Conservation (phyloP, 2,888 invertebrate genomes). For the Monochamus alternatus region DNA sequence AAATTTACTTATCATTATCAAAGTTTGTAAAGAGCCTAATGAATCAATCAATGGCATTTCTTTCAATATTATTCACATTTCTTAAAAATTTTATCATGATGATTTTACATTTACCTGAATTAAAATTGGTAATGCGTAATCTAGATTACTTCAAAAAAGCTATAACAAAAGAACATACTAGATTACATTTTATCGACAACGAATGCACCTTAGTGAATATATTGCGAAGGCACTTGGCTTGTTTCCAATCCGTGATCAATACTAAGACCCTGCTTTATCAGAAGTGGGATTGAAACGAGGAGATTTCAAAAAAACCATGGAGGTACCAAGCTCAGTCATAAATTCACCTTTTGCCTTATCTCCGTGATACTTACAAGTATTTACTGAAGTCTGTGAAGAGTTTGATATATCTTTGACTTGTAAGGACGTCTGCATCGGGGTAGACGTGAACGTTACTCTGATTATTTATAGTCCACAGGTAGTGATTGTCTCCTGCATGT, state of each 20-base stretch:
- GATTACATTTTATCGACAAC: too few relatives aligned
- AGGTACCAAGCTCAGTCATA: background rate
- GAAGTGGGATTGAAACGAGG: background rate
- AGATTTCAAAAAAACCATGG: background rate
- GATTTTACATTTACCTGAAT: background rate
- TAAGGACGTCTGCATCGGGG: conserved; percentile 34
- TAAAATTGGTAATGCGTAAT: background rate
- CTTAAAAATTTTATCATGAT: background rate
- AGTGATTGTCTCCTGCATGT: conserved; percentile 55
- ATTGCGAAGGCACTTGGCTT: background rate
- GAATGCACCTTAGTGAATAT: too few relatives aligned
- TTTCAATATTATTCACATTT: too few relatives aligned
- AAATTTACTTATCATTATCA: too few relatives aligned
- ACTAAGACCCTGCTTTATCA: background rate
- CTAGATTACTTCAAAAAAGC: background rate
- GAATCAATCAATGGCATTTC: too few relatives aligned
- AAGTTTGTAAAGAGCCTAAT: too few relatives aligned
- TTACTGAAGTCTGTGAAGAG: conserved; percentile 44
- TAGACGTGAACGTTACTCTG: conserved; percentile 19
- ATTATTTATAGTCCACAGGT: conserved; percentile 50
- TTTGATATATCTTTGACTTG: conserved; percentile 37
- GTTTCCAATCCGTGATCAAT: background rate
- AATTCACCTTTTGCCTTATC: conserved; percentile 30
- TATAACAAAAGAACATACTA: background rate
- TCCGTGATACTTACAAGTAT: conserved; percentile 41